Conservation (phyloP, 2,797 vertebrate species). For the Molossus molossus region DNA sequence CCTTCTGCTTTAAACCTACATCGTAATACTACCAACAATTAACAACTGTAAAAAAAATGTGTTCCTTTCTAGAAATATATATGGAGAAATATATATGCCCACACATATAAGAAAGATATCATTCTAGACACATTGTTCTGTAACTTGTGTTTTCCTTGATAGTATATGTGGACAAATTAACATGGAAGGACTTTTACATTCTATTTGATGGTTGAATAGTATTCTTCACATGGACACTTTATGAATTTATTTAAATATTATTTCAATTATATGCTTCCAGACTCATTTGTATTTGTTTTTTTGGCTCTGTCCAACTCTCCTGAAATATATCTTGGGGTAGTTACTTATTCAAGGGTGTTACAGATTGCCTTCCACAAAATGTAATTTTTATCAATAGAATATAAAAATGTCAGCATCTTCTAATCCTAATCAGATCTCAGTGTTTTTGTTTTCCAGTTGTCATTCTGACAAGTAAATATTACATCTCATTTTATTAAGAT, state of each 20-base stretch:
- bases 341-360: not conserved
- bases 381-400: not conserved
- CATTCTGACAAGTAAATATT: not conserved
- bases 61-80: not conserved
- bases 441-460: not conserved
- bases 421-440: not conserved
- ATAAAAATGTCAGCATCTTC: fast-evolving
- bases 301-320: not conserved
- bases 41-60: not conserved
- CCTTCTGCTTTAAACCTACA: not conserved
- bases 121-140: not conserved
- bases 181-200: not conserved
- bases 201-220: not conserved
- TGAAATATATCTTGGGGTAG: not conserved
- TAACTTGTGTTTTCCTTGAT: not conserved
- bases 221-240: not conserved
- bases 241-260: not conserved
- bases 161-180: not conserved
- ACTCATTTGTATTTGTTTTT: not conserved
- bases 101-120: not conserved
- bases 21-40: not conserved
- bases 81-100: not conserved
- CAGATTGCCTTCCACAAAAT: not conserved
- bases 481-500: not conserved
- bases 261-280: not conserved